Conservation (phyloP, 2,797 vertebrate species). For the Acridotheres tristis region DNA sequence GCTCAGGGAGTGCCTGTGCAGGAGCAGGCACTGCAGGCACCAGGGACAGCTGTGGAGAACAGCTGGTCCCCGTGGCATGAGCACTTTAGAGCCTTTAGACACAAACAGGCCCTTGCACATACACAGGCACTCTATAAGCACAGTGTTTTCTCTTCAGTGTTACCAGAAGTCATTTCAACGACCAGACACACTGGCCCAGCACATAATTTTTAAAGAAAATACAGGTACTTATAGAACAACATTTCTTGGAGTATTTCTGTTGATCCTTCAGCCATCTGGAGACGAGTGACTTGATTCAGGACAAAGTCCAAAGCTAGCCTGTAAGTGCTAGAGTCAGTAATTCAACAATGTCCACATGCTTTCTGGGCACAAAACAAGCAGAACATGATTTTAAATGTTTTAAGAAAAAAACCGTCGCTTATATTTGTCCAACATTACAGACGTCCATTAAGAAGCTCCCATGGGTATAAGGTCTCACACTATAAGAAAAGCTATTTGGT, state of each 20-base stretch:
- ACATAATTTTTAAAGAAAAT: background rate
- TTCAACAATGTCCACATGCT: background rate
- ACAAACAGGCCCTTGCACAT: background rate
- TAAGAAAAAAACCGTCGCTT: background rate
- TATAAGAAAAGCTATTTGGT: background rate
- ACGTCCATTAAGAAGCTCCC: background rate
- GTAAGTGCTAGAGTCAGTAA: background rate
- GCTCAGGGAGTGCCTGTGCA: background rate
- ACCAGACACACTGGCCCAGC: background rate
- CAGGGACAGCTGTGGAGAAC: rapidly evolving
- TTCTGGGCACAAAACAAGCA: background rate
- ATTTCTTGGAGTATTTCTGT: background rate
- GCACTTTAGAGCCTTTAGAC: background rate
- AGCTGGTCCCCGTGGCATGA: background rate
- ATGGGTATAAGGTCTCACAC: background rate
- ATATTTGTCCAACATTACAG: background rate
- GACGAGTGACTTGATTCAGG: background rate
- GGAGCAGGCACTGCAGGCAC: background rate
- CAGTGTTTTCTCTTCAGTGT: background rate
- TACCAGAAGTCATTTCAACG: background rate
- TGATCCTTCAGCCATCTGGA: background rate
- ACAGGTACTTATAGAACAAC: background rate
- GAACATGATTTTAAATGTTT: background rate
- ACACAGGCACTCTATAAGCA: rapidly evolving
- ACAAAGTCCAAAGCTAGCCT: background rate